Evolutionary conservation across 2,797 vertebrate genomes (phyloP), one percentile per base, ranked within the genome.

Genomic region (Gymnocypris eckloni): DNA sequence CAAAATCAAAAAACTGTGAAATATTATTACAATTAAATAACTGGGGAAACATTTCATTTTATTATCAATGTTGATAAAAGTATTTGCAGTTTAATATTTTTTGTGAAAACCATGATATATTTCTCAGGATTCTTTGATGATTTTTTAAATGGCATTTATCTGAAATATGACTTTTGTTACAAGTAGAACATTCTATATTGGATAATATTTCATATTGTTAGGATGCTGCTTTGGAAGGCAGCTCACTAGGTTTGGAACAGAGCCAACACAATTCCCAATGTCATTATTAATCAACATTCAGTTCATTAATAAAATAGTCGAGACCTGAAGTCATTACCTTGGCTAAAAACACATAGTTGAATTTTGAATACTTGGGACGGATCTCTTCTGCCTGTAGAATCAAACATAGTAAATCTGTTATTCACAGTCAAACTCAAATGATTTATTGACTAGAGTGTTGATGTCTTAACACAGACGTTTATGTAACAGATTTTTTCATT

Each of bases 331-430:
- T 33, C 50, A 86, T 94, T 94, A 99, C 98, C 97, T 99, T 99
- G 88, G 97, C 96, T 88, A 99, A 95, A 93, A 95, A 99, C 80
- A 98, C 95, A 78, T 97, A 98, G 94, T 99, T 99, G 88, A 88
- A 92, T 93, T 98, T 97, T 71, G 98, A 99, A 93, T 97, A 99
- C 86, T 95, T 94, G 45, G 96, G 97, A n/a, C 89, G 93, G 89
- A 99, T 93, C 90, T 99, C 97, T 94, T 99, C 98, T 76, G 94
- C 97, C 98, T 99, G 93, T 88, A 88, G 85, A 86, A 69, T 39
- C 18, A 83, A 45, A 50, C 45, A 18, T 3, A 75, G 25, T 11
- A 85, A 85, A 45, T 59, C 61, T 20, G 9, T 52, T 28, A 76
- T 52, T 15, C 22, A 67, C 33, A 78, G n/a, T 45, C 64, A 79